A percentile compares a stretch with the other conserved stretches of the same genome.
These are phyloP conservation scores for Halocynthia roretzi DNA, from an alignment of 23 tunicate genomes.

Conservation along the genomic window DNA sequence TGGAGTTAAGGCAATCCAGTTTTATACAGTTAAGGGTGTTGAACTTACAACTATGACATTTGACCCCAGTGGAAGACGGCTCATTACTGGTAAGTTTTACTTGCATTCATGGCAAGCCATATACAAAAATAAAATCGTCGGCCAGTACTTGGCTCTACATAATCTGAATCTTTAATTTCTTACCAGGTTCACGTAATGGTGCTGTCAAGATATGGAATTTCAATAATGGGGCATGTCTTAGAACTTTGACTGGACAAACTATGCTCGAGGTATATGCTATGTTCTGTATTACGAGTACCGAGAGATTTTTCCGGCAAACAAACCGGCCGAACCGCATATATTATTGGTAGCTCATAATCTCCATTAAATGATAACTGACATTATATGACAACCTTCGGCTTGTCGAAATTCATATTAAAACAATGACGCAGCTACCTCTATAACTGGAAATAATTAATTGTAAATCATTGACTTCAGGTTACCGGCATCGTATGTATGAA, in stretches of 20 bases:
- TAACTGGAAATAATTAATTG: too few species aligned
- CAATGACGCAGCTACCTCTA: too few species aligned
- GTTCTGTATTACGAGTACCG: too few species aligned
- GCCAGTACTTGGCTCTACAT: background rate
- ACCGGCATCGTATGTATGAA: conserved; percentile 67
- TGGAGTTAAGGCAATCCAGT: conserved; percentile 83
- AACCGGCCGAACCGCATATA: too few species aligned
- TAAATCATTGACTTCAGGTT: conserved; percentile 24
- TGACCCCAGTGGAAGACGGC: conserved; percentile 63
- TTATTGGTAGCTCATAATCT: too few species aligned
- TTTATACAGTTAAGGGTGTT: conserved; percentile 50
- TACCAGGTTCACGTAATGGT: conserved; percentile 66
- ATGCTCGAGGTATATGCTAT: conserved; percentile 41
- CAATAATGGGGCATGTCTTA: conserved; percentile 80
- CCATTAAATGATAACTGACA: too few species aligned
- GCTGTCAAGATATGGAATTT: conserved; percentile 85
- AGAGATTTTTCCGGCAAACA: too few species aligned
- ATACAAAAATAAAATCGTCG: background rate
- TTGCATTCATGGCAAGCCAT: background rate
- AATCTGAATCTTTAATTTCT: background rate
- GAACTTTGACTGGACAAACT: conserved; percentile 34
- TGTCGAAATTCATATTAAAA: too few species aligned
- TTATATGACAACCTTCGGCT: too few species aligned
- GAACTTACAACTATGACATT: conserved; percentile 82
- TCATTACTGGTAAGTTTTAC: conserved; percentile 42